phyloP scores from a whole-genome alignment of 2,113 vertebrate genomes.

The Pongo pygmaeus region DNA sequence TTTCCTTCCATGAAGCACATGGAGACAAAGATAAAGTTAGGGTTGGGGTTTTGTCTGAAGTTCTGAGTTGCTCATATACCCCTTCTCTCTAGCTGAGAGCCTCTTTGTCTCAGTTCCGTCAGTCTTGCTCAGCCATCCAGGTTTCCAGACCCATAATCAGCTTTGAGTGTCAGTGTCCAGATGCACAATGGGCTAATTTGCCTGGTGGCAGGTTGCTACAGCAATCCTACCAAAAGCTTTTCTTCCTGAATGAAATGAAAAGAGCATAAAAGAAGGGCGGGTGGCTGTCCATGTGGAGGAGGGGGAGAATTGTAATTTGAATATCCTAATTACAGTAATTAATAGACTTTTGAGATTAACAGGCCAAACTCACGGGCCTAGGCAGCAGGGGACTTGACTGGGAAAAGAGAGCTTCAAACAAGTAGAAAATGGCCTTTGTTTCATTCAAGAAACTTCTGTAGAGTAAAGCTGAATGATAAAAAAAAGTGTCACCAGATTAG shows the following conservation, averaged over 20 bases:
- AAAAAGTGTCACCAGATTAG: neutral
- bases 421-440: neutral
- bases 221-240: slow-evolving; percentile 35
- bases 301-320: neutral
- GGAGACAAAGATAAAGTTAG: neutral
- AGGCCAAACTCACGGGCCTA: neutral
- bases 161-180: slow-evolving; percentile 41
- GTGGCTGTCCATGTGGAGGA: neutral
- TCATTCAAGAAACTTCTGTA: neutral
- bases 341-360: neutral
- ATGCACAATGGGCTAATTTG: slow-evolving; percentile 2
- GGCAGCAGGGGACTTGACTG: neutral
- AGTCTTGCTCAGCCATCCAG: neutral
- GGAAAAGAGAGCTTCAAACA: neutral
- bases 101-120: neutral
- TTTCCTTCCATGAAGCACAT: neutral
- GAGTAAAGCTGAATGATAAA: neutral
- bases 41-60: neutral
- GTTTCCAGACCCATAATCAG: slow-evolving; percentile 24
- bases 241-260: slow-evolving; percentile 31
- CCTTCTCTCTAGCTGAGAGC: neutral
- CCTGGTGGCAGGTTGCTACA: slow-evolving; percentile 44
- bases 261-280: neutral
- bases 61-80: neutral
- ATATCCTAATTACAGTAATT: slow-evolving; percentile 30